These are phyloP conservation scores for Chauna torquata DNA, from an alignment of 2,113 vertebrate species.

Conservation along the genomic window DNA sequence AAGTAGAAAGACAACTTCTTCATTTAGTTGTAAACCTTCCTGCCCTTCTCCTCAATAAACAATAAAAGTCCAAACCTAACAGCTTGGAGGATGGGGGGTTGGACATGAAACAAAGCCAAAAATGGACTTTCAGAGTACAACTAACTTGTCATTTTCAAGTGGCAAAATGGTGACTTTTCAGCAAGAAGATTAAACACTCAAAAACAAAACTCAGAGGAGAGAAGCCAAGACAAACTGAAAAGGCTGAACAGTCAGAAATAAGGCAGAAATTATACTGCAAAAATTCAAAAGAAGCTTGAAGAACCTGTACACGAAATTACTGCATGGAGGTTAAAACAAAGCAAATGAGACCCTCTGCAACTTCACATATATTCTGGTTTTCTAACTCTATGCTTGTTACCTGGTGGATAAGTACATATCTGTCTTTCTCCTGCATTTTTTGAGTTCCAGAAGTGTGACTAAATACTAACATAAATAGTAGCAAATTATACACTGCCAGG, in stretches of 20 bases:
- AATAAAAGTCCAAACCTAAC: background rate
- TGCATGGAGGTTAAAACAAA: background rate
- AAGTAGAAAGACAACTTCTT: background rate
- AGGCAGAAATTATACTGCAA: background rate
- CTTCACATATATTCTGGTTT: background rate
- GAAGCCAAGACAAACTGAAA: background rate
- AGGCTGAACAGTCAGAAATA: background rate
- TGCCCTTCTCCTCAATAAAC: background rate
- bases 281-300: background rate
- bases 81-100: background rate
- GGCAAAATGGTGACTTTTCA: background rate
- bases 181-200: background rate
- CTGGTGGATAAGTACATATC: conserved; percentile 8
- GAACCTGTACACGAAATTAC: background rate
- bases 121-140: background rate
- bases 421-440: conserved; percentile 32
- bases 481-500: conserved; percentile 49
- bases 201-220: background rate
- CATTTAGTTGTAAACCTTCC: background rate
- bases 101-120: background rate
- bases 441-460: conserved; percentile 28
- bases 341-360: background rate
- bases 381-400: background rate
- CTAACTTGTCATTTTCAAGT: background rate
- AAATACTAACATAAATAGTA: conserved; percentile 53